Evolutionary conservation across 2,888 invertebrate species (phyloP).

Genomic region (Chloromyia formosa): DNA sequence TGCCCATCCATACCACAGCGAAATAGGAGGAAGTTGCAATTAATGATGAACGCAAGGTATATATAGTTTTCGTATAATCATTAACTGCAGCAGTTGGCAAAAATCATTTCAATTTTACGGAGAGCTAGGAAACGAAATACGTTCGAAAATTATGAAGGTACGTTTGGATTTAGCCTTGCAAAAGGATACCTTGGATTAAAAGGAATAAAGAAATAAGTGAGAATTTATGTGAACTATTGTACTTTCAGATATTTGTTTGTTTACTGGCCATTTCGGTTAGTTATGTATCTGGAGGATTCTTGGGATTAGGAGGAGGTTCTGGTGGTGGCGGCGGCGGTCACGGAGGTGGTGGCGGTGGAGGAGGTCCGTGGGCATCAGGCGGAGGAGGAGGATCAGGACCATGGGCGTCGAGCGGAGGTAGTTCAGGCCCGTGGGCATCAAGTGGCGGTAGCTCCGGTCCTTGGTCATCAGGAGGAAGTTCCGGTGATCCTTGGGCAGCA

Average conservation of each 20-base stretch:
- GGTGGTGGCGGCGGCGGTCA: not conserved
- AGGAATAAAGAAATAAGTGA: not conserved
- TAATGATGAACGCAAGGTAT: slow-evolving; percentile 17
- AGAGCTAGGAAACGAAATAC: not conserved
- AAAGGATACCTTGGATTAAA: not conserved
- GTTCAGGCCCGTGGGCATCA: slow-evolving; percentile 19
- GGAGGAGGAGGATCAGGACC: slow-evolving; percentile 17
- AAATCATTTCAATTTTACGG: slow-evolving; percentile 20
- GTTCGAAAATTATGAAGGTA: slow-evolving; percentile 33
- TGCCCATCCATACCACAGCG: slow-evolving; percentile 28
- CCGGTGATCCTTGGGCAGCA: slow-evolving; percentile 25
- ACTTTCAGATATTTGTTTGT: slow-evolving; percentile 25
- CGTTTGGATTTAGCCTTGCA: not conserved
- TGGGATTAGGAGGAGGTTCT: slow-evolving; percentile 3
- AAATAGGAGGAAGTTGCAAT: slow-evolving; percentile 39
- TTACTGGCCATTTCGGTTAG: slow-evolving; percentile 28
- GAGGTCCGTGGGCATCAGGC: slow-evolving; percentile 21
- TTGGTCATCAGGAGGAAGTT: slow-evolving; percentile 16
- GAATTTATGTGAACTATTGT: not conserved
- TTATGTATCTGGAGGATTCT: slow-evolving; percentile 26
- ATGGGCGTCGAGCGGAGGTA: slow-evolving; percentile 13
- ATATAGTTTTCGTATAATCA: slow-evolving; percentile 35
- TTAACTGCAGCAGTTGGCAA: slow-evolving; percentile 32
- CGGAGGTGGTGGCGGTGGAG: not conserved
- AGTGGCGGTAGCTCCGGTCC: slow-evolving; percentile 11